Evolutionary conservation across 1,140 invertebrate genomes (phyloP), one percentile per base, ranked within the genome.

Genomic region (Sycophila sp.): DNA sequence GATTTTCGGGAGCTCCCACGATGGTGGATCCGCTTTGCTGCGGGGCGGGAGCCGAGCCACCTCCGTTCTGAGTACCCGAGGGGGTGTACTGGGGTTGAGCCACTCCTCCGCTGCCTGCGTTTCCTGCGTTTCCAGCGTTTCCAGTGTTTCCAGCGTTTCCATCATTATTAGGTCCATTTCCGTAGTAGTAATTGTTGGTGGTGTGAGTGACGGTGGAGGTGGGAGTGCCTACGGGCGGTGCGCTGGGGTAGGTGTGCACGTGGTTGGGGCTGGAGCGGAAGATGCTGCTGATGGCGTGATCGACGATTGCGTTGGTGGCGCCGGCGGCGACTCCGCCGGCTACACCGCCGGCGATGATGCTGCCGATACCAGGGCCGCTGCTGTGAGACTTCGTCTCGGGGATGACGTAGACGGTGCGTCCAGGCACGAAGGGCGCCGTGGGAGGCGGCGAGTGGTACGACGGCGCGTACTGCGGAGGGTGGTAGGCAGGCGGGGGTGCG

Each of bases 181-280:
- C 58, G 8, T 62, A 47, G n/a, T 65, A 65, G 34, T 53, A 65
- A 28, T 65, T 65, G 28, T 65, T 65, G 8, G 49, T 53, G 1
- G 28, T 62, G 1, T 24, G 19, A 24, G 36, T 59, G 26, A 49
- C 34, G 1, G 19, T 13, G 2, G 36, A 11, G 10, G 62, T 64
- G 10, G 62, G 47, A 3, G 62, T 65, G 11, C 62, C 62, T n/a
- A 53, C 47, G 2, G 47, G 4, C 1, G 62, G 62, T 1, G 62
- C 30, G 28, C 34, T 53, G 0, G 62, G 62, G 17, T 65, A 65
- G 0, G 62, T 65, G 24, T 65, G 47, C 15, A 53, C 34, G 17
- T 45, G 8, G n/a, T 40, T n/a, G 1, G 17, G 10, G n/a, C 47
- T 65, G 1, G 62, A 49, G 10, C 62, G 22, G 42, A 65, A 65